Base-by-base conservation (phyloP, 2,797 vertebrate species). In the Phylloscopus collybita region DNA sequence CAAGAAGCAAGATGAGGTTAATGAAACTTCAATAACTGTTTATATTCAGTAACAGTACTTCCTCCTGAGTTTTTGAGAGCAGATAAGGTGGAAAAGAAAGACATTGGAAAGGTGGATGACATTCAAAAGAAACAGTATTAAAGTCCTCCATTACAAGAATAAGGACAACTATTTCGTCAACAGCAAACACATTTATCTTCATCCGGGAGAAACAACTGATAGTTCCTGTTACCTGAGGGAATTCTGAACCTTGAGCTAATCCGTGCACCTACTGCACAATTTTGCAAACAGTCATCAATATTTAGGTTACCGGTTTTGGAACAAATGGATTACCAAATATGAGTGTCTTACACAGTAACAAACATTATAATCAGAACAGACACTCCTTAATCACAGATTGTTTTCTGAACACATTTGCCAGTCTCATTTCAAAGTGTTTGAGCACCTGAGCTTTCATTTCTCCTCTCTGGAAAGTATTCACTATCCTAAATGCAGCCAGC, bases 381-480 rank as follows among this genome's bases (percentile, higher is more conserved):
- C 17, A 71, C 29, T 22, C 32, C 89, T 93, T 71, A 94, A 85
- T 89, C 67, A 87, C 64, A 72, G 59, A 69, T 20, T 65, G 27
- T 78, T 92, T 93, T 88, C 91, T 78, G n/a, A 91, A 69, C 57
- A 71, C 18, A 83, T 88, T 95, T 84, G 69, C 38, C 34, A 92
- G 75, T 73, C 67, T 95, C 82, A 96, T 92, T 95, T 94, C 74
- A 87, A 95, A 94, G 19, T 80, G 38, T 80, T 47, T 76, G 70
- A 91, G 84, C 94, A 96, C 91, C 91, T 95, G 92, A 96, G 93
- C 84, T 92, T 94, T 69, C 61, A 69, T 74, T 94, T 75, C 23
- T 30, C 15, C 51, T 53, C 60, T 69, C 42, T 85, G 79, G 69
- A 90, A 92, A 59, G 27, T 29, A 79, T 90, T 95, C 54, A 29